Conservation (phyloP, 2,888 invertebrate genomes). For the Acanthococcus lagerstroemiae region DNA sequence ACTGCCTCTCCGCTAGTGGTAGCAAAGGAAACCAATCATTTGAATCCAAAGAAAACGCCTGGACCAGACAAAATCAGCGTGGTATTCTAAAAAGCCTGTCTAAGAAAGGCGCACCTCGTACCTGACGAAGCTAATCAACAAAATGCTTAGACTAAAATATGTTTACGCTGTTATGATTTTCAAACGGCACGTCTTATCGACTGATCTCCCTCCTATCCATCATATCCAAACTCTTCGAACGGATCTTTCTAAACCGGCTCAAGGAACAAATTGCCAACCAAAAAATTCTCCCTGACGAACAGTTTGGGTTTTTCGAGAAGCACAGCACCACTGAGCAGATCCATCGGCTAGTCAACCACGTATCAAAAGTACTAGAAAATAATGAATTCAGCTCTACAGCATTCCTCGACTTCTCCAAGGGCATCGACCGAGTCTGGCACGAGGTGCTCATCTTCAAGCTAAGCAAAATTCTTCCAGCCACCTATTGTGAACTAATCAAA, state of each 20-base stretch:
- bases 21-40: not conserved
- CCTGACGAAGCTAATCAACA: not conserved
- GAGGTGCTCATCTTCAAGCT: not conserved
- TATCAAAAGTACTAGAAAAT: not conserved
- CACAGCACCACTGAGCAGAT: not conserved
- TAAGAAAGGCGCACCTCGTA: not conserved
- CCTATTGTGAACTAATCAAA: not conserved
- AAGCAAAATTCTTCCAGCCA: not conserved
- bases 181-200: not conserved
- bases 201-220: not conserved
- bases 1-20: not conserved
- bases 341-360: not conserved
- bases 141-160: not conserved
- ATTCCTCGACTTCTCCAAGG: not conserved
- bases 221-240: not conserved
- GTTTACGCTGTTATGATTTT: too few relatives aligned
- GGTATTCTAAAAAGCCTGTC: not conserved
- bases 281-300: not conserved
- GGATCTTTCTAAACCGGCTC: not conserved
- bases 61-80: not conserved
- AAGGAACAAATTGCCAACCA: not conserved
- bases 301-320: not conserved
- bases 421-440: slow-evolving; percentile 1
- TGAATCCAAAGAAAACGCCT: not conserved
- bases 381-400: not conserved